These are phyloP conservation scores for Antennarius striatus DNA, from an alignment of 2,113 vertebrate species.

Conservation along the genomic window DNA sequence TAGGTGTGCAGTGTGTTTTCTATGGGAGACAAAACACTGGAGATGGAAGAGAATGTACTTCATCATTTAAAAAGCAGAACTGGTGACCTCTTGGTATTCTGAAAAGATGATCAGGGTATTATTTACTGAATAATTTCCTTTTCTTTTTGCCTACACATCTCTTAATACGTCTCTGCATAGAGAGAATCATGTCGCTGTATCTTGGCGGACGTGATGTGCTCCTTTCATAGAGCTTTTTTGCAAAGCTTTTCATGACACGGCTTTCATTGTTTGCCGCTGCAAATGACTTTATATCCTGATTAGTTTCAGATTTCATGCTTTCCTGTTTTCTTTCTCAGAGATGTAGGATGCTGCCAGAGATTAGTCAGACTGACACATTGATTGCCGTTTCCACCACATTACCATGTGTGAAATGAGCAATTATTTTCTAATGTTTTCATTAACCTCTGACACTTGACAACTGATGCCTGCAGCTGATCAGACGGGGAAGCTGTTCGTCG, in stretches of 20 bases:
- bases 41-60: slow-evolving; percentile 19
- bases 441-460: slow-evolving; percentile 79
- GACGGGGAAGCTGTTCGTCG: slow-evolving; percentile 91
- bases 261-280: slow-evolving; percentile 47
- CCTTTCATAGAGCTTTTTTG: slow-evolving; percentile 22
- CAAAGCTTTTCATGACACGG: slow-evolving; percentile 44
- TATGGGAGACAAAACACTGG: background rate
- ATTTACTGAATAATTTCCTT: slow-evolving; percentile 22
- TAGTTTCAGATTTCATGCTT: slow-evolving; percentile 63
- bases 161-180: slow-evolving; percentile 4
- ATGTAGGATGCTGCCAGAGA: slow-evolving; percentile 50
- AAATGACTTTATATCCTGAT: slow-evolving; percentile 60
- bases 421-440: slow-evolving; percentile 72
- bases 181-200: slow-evolving; percentile 30
- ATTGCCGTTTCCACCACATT: slow-evolving; percentile 68
- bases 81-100: slow-evolving; percentile 16
- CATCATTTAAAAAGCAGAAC: background rate
- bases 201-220: slow-evolving; percentile 10
- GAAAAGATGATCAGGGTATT: slow-evolving; percentile 21
- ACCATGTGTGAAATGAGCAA: slow-evolving; percentile 67
- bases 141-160: slow-evolving; percentile 5
- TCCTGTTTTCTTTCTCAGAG: slow-evolving; percentile 46
- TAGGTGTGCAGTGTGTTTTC: background rate
- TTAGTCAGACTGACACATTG: slow-evolving; percentile 54
- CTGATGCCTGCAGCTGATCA: slow-evolving; percentile 85